phyloP scores from a whole-genome alignment of 2,797 vertebrate species.

The Lepilemur ruficaudatus region DNA sequence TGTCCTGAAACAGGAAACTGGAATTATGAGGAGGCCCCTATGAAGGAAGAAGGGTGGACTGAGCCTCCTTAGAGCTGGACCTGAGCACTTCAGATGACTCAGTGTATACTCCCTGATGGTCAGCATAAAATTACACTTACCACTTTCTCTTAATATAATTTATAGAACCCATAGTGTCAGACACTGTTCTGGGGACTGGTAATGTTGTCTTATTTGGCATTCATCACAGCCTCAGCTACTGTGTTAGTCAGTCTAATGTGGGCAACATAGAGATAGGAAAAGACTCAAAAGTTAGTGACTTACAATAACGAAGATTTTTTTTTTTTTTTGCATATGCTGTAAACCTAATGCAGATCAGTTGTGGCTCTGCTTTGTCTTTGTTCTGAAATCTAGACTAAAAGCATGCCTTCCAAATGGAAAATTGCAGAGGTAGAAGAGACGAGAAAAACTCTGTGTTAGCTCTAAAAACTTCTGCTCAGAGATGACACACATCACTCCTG shows the following conservation, averaged over 20 bases:
- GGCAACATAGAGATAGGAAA: neutral
- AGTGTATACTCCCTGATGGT: neutral
- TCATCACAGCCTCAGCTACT: neutral
- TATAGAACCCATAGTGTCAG: neutral
- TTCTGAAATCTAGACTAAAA: neutral
- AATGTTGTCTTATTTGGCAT: neutral
- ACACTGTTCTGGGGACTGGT: neutral
- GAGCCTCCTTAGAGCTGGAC: neutral
- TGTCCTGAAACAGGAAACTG: neutral
- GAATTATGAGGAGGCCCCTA: neutral
- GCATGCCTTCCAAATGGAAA: neutral
- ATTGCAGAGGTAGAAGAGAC: neutral
- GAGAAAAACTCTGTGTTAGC: neutral
- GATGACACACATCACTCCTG: neutral
- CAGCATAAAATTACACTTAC: neutral
- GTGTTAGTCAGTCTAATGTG: neutral
- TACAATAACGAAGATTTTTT: neutral
- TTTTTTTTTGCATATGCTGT: neutral
- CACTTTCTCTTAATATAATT: neutral
- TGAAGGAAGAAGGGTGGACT: neutral
- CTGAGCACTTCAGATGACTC: neutral
- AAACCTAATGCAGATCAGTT: neutral
- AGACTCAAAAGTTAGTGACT: neutral
- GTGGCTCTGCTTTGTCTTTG: neutral
- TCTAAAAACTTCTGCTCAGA: neutral